A percentile compares a stretch with the other conserved stretches of the same genome.
Conservation (phyloP, 1,140 invertebrate genomes). For the Melanaphis sacchari region DNA sequence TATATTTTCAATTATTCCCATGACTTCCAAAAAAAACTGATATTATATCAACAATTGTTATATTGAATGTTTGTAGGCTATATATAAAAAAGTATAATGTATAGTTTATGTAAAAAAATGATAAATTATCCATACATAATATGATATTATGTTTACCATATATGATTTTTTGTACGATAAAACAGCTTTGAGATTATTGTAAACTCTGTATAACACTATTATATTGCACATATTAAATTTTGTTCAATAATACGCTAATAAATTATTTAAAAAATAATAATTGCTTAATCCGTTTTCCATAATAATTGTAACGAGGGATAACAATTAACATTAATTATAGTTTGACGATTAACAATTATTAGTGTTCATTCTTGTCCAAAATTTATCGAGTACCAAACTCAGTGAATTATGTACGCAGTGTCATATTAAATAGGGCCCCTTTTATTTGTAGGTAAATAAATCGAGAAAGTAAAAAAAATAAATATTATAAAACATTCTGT, state of each 20-base stretch:
- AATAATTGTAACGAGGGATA: not conserved
- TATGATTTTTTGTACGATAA: not conserved
- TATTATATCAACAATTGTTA: not conserved
- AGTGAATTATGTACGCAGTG: not conserved
- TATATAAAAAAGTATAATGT: not conserved
- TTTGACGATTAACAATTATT: not conserved
- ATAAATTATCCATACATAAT: not conserved
- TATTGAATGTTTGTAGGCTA: not conserved
- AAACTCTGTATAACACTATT: not conserved
- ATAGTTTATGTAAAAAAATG: not conserved
- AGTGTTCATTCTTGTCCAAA: not conserved
- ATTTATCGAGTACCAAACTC: not conserved
- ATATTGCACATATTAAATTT: not conserved
- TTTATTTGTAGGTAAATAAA: not conserved
- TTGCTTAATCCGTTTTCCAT: not conserved
- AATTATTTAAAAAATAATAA: not conserved
- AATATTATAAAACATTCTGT: constrained; percentile 5
- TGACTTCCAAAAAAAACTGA: not conserved
- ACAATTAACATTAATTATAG: not conserved
- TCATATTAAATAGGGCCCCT: not conserved
- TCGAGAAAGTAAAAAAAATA: not conserved
- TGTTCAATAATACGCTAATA: not conserved
- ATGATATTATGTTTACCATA: not conserved
- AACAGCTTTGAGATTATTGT: not conserved
- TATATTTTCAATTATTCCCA: not conserved